phyloP scores from a whole-genome alignment of 2,888 invertebrate genomes.

The Coelopa pilipes region DNA sequence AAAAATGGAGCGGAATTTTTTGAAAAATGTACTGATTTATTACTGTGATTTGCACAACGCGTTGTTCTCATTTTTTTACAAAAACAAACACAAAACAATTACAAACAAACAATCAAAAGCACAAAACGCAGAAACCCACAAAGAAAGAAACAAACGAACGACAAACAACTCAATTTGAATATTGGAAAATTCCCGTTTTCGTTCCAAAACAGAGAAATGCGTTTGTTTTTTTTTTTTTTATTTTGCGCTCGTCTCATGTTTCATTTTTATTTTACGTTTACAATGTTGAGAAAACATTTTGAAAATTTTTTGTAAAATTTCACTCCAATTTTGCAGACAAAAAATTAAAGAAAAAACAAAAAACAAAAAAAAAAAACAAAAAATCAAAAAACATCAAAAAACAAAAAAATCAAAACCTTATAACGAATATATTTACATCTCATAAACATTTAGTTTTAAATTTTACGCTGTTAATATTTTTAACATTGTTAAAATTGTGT shows the following conservation, averaged over 20 bases:
- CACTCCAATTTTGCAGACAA: slow-evolving; percentile 42
- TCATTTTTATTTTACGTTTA: slow-evolving; percentile 7
- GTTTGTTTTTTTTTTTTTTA: slow-evolving; percentile 27
- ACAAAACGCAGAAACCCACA: background rate
- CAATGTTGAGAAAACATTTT: slow-evolving; percentile 21
- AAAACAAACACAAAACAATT: slow-evolving; percentile 13
- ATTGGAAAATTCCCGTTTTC: background rate
- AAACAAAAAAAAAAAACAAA: slow-evolving; percentile 2
- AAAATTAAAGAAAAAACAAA: slow-evolving; percentile 11
- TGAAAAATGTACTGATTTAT: slow-evolving; percentile 65
- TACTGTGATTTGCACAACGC: slow-evolving; percentile 64
- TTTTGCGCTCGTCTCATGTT: slow-evolving; percentile 16
- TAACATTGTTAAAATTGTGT: slow-evolving; percentile 38
- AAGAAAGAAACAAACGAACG: too few species aligned
- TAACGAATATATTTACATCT: slow-evolving; percentile 32
- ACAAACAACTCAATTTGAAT: background rate
- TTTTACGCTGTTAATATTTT: slow-evolving; percentile 35
- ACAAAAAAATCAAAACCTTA: slow-evolving; percentile 24
- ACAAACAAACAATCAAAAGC: background rate
- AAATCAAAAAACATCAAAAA: slow-evolving; percentile 15
- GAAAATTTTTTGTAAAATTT: slow-evolving; percentile 40
- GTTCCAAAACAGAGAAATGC: background rate
- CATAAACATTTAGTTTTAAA: slow-evolving; percentile 20
- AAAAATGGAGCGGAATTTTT: slow-evolving; percentile 52
- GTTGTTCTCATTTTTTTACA: slow-evolving; percentile 42